These are phyloP conservation scores for Tiaroga cobitis DNA, from an alignment of 2,797 vertebrate species.

Conservation along the genomic window DNA sequence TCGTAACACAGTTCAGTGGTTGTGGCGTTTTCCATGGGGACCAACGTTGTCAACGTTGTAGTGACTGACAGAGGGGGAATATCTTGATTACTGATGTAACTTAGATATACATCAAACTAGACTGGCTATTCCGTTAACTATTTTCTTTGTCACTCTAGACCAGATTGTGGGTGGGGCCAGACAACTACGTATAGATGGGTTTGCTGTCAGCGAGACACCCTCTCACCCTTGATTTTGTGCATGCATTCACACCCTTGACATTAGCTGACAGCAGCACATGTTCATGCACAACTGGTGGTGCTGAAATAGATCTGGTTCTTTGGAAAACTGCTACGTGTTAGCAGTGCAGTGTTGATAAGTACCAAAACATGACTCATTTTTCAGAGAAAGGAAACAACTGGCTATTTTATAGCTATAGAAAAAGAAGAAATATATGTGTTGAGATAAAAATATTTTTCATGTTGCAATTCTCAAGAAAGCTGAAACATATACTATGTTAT, in stretches of 20 bases:
- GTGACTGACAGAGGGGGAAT: neutral
- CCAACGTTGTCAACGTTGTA: neutral
- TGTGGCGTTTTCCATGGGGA: neutral
- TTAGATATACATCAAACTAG: neutral
- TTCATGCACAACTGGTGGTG: neutral
- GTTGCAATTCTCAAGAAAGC: neutral
- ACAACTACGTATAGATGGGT: neutral
- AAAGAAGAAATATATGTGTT: neutral
- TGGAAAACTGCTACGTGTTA: neutral
- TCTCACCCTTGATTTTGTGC: neutral
- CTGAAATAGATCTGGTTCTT: neutral
- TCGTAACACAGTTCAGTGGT: neutral
- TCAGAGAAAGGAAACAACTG: neutral
- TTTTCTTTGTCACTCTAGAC: neutral
- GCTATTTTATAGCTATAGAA: neutral
- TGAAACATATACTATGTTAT: neutral
- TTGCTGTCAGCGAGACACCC: neutral
- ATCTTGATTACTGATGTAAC: neutral
- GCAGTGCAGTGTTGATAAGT: neutral
- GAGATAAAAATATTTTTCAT: neutral
- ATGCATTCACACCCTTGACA: slow-evolving; percentile 1
- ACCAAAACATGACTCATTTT: neutral
- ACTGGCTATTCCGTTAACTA: neutral
- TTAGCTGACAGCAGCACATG: neutral
- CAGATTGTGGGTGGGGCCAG: neutral